Conservation (phyloP, 2,888 invertebrate species). For the Macropis europaea region DNA sequence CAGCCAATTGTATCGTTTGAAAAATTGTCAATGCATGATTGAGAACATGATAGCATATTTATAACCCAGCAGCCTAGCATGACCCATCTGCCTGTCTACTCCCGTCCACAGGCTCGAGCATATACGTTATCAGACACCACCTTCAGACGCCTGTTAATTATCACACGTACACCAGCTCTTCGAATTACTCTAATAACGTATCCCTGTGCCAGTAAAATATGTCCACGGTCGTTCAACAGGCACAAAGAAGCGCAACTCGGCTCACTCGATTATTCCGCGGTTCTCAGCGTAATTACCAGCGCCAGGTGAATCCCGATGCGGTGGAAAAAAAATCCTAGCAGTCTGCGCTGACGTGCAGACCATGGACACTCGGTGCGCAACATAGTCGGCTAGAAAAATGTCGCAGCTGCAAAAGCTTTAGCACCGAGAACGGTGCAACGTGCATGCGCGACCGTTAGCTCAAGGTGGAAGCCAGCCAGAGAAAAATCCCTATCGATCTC, state of each 20-base stretch:
- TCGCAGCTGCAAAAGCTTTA: conserved; percentile 67
- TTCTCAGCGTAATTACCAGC: conserved; percentile 50
- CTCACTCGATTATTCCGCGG: conserved; percentile 24
- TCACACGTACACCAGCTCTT: too few species aligned
- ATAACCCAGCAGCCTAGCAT: too few species aligned
- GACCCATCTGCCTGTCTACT: too few species aligned
- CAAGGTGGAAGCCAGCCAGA: background rate
- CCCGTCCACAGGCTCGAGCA: too few species aligned
- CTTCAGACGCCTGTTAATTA: too few species aligned
- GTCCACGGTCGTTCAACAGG: too few species aligned
- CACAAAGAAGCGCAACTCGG: background rate
- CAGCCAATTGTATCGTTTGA: too few species aligned
- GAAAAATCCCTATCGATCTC: background rate
- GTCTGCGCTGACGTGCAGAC: conserved; percentile 28
- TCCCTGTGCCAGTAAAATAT: too few species aligned
- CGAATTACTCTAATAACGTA: too few species aligned
- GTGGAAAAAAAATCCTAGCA: conserved; percentile 54
- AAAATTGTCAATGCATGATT: too few species aligned
- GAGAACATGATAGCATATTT: too few species aligned
- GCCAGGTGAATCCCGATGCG: conserved; percentile 62
- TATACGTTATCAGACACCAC: too few species aligned
- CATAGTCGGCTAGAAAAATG: conserved; percentile 66
- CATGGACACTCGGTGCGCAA: background rate
- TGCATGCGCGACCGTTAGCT: background rate
- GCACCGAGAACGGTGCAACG: conserved; percentile 14